Percentiles rank a stretch among this genome's conserved stretches.
Evolutionary conservation across 2,797 vertebrate genomes (phyloP).

Genomic region (Macrochelys suwanniensis): DNA sequence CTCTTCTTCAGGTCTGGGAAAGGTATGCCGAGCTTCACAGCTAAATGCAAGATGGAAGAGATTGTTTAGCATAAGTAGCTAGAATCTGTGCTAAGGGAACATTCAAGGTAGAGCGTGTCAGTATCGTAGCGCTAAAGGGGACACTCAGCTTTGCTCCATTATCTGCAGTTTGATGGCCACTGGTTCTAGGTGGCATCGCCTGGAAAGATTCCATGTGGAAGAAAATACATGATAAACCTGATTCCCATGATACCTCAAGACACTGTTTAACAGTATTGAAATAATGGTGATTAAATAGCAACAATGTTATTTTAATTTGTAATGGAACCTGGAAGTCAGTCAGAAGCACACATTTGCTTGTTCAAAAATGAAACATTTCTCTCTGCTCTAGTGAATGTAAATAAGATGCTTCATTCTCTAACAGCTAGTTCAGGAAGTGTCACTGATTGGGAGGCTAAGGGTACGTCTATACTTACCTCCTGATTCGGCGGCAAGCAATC

Average conservation of each 20-base stretch:
- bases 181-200: not conserved
- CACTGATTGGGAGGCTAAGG: not conserved
- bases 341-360: not conserved
- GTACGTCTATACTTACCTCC: no score
- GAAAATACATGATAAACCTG: not conserved
- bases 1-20: not conserved
- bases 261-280: not conserved
- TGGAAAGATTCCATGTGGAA: not conserved
- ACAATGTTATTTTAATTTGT: not conserved
- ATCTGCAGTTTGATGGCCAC: not conserved
- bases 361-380: not conserved
- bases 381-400: not conserved
- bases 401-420: not conserved
- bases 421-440: not conserved
- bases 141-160: not conserved
- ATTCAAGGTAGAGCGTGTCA: not conserved
- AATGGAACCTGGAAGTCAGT: not conserved
- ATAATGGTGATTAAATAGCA: not conserved
- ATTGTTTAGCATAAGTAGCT: not conserved
- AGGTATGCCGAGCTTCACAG: not conserved
- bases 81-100: not conserved
- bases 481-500: no score
- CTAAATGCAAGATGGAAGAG: not conserved
- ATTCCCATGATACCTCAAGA: not conserved
- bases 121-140: fast-evolving